Conservation (phyloP, 2,113 vertebrate species). For the Clinocottus analis region DNA sequence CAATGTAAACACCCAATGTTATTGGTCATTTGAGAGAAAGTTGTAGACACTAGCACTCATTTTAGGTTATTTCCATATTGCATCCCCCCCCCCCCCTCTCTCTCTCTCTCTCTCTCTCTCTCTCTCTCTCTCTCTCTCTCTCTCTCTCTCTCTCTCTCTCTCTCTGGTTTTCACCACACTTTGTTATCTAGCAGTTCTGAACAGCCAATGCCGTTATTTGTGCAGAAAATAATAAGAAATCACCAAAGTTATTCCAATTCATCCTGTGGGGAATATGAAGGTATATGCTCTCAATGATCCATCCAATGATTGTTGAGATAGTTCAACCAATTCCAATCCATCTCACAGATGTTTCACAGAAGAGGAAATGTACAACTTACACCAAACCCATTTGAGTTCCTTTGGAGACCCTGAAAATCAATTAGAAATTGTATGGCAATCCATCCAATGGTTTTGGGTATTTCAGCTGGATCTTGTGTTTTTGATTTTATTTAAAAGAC, state of each 20-base stretch:
- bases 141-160: background rate
- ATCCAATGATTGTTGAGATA: background rate
- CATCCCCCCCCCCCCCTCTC: too few relatives aligned
- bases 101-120: too few relatives aligned
- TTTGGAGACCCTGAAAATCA: background rate
- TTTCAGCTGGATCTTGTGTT: background rate
- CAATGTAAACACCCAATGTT: background rate
- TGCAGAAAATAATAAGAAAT: background rate
- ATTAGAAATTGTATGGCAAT: background rate
- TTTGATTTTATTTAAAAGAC: constrained; percentile 19
- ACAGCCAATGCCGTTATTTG: background rate
- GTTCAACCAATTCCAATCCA: background rate
- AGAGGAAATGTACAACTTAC: background rate
- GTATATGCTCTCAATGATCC: background rate
- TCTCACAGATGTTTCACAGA: background rate
- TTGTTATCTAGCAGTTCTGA: background rate
- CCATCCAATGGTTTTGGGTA: background rate
- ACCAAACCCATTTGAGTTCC: background rate
- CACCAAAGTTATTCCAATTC: background rate
- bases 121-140: background rate
- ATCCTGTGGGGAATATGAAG: background rate
- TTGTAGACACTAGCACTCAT: background rate
- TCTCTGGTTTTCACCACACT: background rate
- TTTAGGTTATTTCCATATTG: background rate
- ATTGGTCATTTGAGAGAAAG: background rate